phyloP scores from a whole-genome alignment of 2,113 vertebrate genomes.

The Gymnarchus niloticus region DNA sequence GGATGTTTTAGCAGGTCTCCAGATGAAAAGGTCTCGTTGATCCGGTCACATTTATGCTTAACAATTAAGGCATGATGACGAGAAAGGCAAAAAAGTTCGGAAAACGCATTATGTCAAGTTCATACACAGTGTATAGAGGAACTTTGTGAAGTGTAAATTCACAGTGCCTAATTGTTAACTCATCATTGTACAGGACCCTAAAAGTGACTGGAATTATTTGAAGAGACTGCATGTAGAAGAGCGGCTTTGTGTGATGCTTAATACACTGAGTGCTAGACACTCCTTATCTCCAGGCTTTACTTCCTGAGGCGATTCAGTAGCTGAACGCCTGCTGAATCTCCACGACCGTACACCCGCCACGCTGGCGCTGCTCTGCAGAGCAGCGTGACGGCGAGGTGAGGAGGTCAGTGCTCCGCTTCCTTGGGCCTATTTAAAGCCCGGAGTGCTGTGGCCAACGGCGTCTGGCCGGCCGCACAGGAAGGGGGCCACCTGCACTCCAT shows the following conservation, averaged over 20 bases:
- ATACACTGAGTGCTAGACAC: no score
- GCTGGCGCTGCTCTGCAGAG: not conserved
- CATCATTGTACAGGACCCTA: no score
- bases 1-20: not conserved
- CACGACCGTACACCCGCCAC: not conserved
- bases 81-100: no score
- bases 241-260: no score
- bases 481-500: not conserved
- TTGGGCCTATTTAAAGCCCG: conserved; percentile 1
- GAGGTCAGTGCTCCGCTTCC: not conserved
- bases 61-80: no score
- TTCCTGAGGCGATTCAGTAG: no score
- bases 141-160: no score
- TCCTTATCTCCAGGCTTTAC: no score
- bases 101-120: no score
- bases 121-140: no score
- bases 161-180: no score
- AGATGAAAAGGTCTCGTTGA: not conserved
- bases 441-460: not conserved
- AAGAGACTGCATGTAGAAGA: not conserved
- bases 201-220: not conserved
- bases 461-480: not conserved
- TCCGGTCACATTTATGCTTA: not conserved
- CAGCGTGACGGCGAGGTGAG: not conserved
- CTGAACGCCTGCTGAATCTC: no score